phyloP scores from a whole-genome alignment of 2,113 vertebrate genomes.

The Microcebus murinus region DNA sequence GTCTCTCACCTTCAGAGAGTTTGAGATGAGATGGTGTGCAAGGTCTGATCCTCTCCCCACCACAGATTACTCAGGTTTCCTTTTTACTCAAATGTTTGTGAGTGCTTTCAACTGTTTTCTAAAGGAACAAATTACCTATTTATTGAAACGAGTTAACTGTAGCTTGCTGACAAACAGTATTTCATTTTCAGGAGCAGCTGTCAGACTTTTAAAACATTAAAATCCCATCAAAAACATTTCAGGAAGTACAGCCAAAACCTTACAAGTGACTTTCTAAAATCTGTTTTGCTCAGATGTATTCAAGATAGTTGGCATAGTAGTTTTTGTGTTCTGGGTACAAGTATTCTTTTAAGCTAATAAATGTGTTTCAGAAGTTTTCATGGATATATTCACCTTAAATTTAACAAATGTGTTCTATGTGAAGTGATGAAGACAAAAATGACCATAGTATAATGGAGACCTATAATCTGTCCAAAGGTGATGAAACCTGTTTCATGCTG shows the following conservation, averaged over 20 bases:
- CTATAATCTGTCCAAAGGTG: neutral
- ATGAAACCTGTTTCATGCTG: neutral
- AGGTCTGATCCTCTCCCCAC: neutral
- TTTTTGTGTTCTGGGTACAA: slow-evolving; percentile 14
- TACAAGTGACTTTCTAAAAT: slow-evolving; percentile 71
- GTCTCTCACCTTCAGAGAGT: neutral
- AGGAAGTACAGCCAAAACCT: slow-evolving; percentile 67
- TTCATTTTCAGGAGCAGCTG: slow-evolving; percentile 74
- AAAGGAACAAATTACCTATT: slow-evolving; percentile 70
- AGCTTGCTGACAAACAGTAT: slow-evolving; percentile 77
- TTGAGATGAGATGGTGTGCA: neutral
- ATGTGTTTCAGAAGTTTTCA: slow-evolving; percentile 26
- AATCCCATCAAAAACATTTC: slow-evolving; percentile 73
- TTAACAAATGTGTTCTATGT: neutral
- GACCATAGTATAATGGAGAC: neutral
- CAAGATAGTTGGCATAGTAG: slow-evolving; percentile 44
- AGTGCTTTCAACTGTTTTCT: slow-evolving; percentile 65
- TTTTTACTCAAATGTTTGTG: slow-evolving; percentile 50
- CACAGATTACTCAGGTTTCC: slow-evolving; percentile 19
- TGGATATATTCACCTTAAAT: slow-evolving; percentile 8
- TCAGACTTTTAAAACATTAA: slow-evolving; percentile 76
- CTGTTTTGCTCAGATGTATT: slow-evolving; percentile 59
- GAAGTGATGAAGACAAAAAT: neutral
- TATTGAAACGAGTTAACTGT: slow-evolving; percentile 72
- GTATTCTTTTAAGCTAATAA: neutral